Conservation (phyloP, 2,888 invertebrate species). For the Perithous albicinctus region DNA sequence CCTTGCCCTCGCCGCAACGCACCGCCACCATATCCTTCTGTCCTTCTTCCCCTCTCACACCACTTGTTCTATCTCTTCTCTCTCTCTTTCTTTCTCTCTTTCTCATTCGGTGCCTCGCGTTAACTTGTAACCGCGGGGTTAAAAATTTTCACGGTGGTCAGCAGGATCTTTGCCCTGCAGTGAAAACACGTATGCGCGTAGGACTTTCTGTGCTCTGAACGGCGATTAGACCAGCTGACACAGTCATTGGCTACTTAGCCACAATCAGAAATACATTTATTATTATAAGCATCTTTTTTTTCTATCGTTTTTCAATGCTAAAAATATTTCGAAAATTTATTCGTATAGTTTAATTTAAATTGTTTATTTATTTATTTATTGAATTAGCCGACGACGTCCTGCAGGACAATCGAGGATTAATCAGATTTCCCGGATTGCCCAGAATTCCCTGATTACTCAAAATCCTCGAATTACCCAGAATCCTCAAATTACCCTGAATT, state of each 20-base stretch:
- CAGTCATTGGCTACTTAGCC: slow-evolving; percentile 7
- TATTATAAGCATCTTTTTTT: background rate
- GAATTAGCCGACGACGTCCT: too few species aligned
- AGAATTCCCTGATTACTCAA: too few species aligned
- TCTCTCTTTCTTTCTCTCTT: slow-evolving; percentile 45
- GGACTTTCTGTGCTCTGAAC: background rate
- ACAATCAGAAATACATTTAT: background rate
- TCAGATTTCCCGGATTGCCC: too few species aligned
- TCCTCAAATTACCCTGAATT: too few species aligned
- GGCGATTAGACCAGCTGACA: background rate
- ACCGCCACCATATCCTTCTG: slow-evolving; percentile 54
- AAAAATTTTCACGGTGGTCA: slow-evolving; percentile 79
- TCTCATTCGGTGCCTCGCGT: slow-evolving; percentile 26
- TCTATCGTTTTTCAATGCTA: too few species aligned
- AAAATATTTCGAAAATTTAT: too few species aligned
- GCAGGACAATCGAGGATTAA: too few species aligned
- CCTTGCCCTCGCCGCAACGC: slow-evolving; percentile 76
- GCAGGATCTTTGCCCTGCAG: slow-evolving; percentile 33
- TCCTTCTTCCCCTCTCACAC: slow-evolving; percentile 51
- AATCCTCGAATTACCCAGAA: too few species aligned
- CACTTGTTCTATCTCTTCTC: slow-evolving; percentile 39
- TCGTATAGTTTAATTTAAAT: too few species aligned
- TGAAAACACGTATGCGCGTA: slow-evolving; percentile 17
- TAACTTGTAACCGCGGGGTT: slow-evolving; percentile 71
- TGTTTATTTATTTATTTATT: too few species aligned